These are phyloP conservation scores for Mormyrus proboscirostris DNA, from an alignment of 2,797 vertebrate genomes.

Conservation along the genomic window DNA sequence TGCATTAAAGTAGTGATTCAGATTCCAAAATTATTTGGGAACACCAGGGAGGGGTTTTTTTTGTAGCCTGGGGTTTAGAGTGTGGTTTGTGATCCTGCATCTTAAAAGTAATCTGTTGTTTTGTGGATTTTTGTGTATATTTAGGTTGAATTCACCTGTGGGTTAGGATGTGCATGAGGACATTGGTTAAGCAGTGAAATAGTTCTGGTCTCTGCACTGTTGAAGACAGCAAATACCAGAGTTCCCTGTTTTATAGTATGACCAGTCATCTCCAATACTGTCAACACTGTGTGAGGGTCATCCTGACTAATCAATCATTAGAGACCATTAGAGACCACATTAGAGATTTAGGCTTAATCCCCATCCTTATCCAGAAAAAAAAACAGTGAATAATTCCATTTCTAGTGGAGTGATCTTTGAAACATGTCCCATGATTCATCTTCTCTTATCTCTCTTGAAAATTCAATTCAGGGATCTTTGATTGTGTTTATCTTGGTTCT, in stretches of 20 bases:
- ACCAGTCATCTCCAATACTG: not conserved
- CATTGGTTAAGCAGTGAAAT: not conserved
- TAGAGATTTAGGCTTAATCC: not conserved
- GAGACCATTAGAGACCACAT: not conserved
- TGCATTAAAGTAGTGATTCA: conserved; percentile 42
- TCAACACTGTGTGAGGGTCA: not conserved
- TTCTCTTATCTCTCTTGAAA: not conserved
- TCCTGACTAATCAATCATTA: not conserved
- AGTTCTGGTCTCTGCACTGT: not conserved
- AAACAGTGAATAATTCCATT: not conserved
- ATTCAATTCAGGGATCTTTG: not conserved
- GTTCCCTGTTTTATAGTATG: not conserved
- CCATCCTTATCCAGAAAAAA: not conserved
- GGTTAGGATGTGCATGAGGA: not conserved
- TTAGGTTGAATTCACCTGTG: not conserved
- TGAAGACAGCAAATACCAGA: not conserved
- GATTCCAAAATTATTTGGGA: not conserved
- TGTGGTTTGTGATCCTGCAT: not conserved
- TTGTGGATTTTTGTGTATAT: not conserved
- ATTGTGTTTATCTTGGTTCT: not conserved
- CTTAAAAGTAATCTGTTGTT: not conserved
- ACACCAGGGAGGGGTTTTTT: not conserved
- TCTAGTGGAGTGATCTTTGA: not conserved
- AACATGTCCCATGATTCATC: not conserved
- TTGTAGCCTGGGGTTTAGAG: not conserved